phyloP scores from a whole-genome alignment of 2,113 vertebrate genomes.

The Cheilinus undulatus region DNA sequence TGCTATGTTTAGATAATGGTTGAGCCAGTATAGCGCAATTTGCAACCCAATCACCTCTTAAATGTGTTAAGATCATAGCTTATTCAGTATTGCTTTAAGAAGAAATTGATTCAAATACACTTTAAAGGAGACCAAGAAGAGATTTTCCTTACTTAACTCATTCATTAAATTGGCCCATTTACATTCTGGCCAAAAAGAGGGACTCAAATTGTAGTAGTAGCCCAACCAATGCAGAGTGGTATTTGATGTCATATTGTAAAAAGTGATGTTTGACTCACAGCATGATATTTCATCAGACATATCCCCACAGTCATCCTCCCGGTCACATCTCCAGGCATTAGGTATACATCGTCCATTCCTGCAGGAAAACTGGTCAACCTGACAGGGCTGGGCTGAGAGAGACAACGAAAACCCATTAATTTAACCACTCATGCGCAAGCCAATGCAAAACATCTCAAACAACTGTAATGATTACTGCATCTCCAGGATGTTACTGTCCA shows the following conservation, averaged over 20 bases:
- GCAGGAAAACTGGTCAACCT: constrained; percentile 92
- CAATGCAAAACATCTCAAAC: constrained; percentile 48
- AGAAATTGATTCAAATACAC: too few species aligned
- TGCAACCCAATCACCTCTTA: not conserved
- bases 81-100: not conserved
- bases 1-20: too few species aligned
- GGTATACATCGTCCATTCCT: constrained; percentile 94
- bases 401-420: constrained; percentile 52
- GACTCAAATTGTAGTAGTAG: not conserved
- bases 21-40: not conserved
- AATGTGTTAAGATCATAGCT: not conserved
- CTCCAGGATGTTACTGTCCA: constrained; percentile 52
- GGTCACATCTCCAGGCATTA: constrained; percentile 91
- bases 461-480: constrained; percentile 64
- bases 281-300: constrained; percentile 92
- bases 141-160: not conserved
- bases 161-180: not conserved
- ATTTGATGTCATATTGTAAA: constrained; percentile 29
- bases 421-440: constrained; percentile 62
- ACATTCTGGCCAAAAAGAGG: constrained; percentile 5
- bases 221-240: not conserved
- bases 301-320: constrained; percentile 95
- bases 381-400: constrained; percentile 90
- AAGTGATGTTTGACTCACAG: constrained; percentile 84
- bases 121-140: not conserved